Base-by-base conservation (phyloP, 2,113 vertebrate species). In the Caranx melampygus region DNA sequence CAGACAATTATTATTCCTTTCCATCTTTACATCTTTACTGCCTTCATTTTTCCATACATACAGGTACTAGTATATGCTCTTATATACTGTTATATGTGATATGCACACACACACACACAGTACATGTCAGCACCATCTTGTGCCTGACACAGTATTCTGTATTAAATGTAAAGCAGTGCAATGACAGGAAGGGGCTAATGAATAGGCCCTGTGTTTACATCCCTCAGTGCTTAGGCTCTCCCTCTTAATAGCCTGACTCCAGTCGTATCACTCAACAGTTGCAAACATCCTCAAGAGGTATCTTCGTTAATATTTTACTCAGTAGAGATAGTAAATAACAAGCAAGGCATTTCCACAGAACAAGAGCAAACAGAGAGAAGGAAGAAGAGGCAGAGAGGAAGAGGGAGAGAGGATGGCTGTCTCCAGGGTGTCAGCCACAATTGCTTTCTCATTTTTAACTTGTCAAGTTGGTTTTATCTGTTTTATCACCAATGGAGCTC, bases 401-500 rank as follows among this genome's bases (percentile, higher is more conserved):
- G 63, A 60, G 40, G 26, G 26, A 54, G 67, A 74, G 84, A 74
- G 69, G 66, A 66, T 14, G 55, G 59, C 70, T 79, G 79, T 91
- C 89, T 87, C 87, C 40, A 62, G 83, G 81, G 92, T 77, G 82
- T 90, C 87, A 62, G 86, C 85, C 66, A 75, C 87, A 86, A 87
- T 86, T 68, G 79, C 79, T 84, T 89, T 83, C 90, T 92, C 85
- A 90, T 92, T 92, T 92, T 89, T 90, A 91, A 89, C 81, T 82
- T 93, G 93, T 92, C 92, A 93, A 79, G 72, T 71, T 40, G 82
- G 85, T 85, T 92, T 92, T 89, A 90, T 90, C 87, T 88, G 77
- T 82, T 91, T 91, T 92, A 94, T 93, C 83, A 72, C 85, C 79
- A 75, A 18, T 73, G 85, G 77, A 86, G 61, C 89, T 82, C 69